Evolutionary conservation across 2,797 vertebrate genomes (phyloP), one percentile per base, ranked within the genome.

Genomic region (Tiaroga cobitis): DNA sequence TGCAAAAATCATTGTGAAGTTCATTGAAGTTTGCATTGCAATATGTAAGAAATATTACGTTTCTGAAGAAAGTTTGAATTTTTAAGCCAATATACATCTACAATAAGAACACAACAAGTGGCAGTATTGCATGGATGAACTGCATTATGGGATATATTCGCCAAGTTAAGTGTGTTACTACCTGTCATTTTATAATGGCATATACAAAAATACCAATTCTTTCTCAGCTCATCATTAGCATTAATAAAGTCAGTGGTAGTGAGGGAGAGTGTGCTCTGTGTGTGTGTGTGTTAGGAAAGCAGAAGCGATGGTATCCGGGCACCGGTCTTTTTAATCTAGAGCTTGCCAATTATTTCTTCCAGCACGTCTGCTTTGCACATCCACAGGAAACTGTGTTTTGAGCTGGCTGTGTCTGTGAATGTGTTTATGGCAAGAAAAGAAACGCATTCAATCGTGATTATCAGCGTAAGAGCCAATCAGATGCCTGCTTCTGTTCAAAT

Each of bases 221-320:
- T 85, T 82, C 82, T 88, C 43, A 63, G 81, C 51, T 75, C 84
- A 84, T 88, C 86, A 86, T 89, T 89, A 89, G 68, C 65, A 61
- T 80, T 84, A 83, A 89, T 56, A 83, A 84, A 83, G 68, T 83
- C 63, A 59, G 80, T 46, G 63, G 79, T 56, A 59, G 80, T 32
- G 51, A 56, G n/a, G 24, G 85, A 39, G 63, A 68, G n/a, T n/a
- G n/a, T n/a, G n/a, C n/a, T n/a, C n/a, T n/a, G n/a, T 29, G 43
- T 46, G 43, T 15, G 43, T 76, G 51, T 83, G 76, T 56, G 51
- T 51, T n/a, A 21, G 63, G 32, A 84, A 46, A 80, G 56, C 39
- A 75, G 46, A 78, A 43, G 29, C 39, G 67, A 16, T 16, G 34
- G 69, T 51, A 69, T 39, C 37, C 26, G 2, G n/a, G 37, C 78